phyloP scores from a whole-genome alignment of 1,140 invertebrate species.

The Sarcophaga bullata region DNA sequence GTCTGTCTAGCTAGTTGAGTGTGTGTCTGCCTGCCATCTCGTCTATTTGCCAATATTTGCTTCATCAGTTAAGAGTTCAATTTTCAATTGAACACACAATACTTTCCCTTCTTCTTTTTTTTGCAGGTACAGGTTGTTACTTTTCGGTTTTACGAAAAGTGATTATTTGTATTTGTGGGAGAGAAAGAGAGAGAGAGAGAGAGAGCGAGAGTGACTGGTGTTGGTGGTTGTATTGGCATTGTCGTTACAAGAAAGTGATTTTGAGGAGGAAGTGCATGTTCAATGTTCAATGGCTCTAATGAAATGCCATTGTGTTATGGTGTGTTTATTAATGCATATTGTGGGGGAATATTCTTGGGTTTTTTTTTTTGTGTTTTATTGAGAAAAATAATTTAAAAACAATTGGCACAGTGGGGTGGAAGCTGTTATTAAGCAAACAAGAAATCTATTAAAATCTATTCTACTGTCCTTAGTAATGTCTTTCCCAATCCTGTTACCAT shows the following conservation, averaged over 20 bases:
- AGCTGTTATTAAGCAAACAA: no score
- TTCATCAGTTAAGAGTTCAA: slow-evolving; percentile 12
- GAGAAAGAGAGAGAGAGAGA: no score
- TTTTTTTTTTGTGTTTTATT: no score
- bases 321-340: not conserved
- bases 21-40: no score
- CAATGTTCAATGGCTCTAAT: not conserved
- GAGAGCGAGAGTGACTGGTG: not conserved
- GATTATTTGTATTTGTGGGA: no score
- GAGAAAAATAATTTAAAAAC: no score
- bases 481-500: no score
- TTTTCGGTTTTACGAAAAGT: no score
- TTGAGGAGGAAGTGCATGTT: not conserved
- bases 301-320: not conserved
- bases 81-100: not conserved
- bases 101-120: not conserved
- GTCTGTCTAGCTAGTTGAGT: no score
- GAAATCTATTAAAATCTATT: no score
- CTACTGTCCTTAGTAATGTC: no score
- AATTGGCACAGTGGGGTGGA: no score
- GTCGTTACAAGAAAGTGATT: not conserved
- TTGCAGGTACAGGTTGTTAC: not conserved
- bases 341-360: not conserved
- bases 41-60: not conserved
- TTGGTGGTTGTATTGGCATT: not conserved